Percentiles rank a stretch among this genome's conserved stretches.
phyloP scores from a whole-genome alignment of 2,888 invertebrate species.

The Suillia variegata region DNA sequence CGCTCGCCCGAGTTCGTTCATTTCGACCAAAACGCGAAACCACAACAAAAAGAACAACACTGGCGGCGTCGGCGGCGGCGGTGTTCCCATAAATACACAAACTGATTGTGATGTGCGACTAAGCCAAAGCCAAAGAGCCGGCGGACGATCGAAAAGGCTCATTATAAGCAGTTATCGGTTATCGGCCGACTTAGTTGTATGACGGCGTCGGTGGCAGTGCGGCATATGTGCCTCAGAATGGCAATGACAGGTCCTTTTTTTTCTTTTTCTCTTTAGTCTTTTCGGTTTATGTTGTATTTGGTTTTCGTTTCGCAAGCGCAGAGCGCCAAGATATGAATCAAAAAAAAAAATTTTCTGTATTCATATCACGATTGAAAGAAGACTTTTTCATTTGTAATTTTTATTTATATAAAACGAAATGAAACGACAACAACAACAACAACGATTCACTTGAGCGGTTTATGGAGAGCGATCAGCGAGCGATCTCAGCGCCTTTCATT shows the following conservation, averaged over 20 bases:
- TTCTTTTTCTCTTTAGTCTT: not conserved
- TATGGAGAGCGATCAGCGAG: not conserved
- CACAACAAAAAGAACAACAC: too few relatives aligned
- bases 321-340: conserved; percentile 1
- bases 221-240: not conserved
- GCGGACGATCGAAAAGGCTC: not conserved
- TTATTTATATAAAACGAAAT: not conserved
- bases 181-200: not conserved
- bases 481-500: not conserved
- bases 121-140: not conserved
- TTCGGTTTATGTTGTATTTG: not conserved
- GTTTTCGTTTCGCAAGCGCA: not conserved
- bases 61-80: too few relatives aligned
- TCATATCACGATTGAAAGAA: conserved; percentile 7
- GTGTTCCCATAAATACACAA: not conserved
- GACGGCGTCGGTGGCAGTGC: not conserved
- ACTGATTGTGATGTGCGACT: not conserved
- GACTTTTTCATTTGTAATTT: conserved; percentile 1
- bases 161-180: not conserved
- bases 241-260: conserved; percentile 7
- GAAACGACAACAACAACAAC: not conserved
- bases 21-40: too few relatives aligned
- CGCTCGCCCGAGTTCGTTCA: too few relatives aligned
- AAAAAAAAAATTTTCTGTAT: conserved; percentile 6
- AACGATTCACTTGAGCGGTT: not conserved